phyloP scores from a whole-genome alignment of 2,797 vertebrate species.

The Rhinogobio ventralis region DNA sequence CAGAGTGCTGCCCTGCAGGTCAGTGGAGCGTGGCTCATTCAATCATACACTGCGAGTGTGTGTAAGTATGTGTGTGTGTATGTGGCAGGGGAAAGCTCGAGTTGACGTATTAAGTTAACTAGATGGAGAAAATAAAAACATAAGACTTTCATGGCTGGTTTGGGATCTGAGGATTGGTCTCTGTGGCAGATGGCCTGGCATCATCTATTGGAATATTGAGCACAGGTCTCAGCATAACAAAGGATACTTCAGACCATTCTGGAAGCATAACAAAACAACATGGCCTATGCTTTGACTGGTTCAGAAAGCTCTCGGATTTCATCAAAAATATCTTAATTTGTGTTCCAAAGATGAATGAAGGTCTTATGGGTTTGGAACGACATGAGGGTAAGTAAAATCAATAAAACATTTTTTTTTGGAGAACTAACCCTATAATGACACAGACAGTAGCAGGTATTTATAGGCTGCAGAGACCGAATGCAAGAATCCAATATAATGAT shows the following conservation, averaged over 20 bases:
- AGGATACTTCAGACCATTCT: not conserved
- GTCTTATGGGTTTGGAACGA: no score
- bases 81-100: not conserved
- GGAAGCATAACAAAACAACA: not conserved
- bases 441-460: no score
- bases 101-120: constrained; percentile 19
- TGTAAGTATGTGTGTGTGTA: not conserved
- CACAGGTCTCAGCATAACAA: not conserved
- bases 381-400: no score
- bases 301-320: no score
- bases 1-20: constrained; percentile 34
- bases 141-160: not conserved
- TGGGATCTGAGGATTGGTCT: constrained; percentile 14
- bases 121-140: constrained; percentile 13
- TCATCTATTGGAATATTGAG: not conserved
- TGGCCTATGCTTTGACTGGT: no score
- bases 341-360: no score
- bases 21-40: constrained; percentile 14
- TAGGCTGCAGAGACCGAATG: no score
- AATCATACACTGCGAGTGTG: constrained; percentile 17
- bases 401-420: no score
- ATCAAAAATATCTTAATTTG: no score
- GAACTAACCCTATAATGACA: no score
- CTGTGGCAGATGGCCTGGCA: constrained; percentile 2
- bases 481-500: no score